Base-by-base conservation (phyloP, 64 coral and sea anemone genomes). In the Actinia tenebrosa region DNA sequence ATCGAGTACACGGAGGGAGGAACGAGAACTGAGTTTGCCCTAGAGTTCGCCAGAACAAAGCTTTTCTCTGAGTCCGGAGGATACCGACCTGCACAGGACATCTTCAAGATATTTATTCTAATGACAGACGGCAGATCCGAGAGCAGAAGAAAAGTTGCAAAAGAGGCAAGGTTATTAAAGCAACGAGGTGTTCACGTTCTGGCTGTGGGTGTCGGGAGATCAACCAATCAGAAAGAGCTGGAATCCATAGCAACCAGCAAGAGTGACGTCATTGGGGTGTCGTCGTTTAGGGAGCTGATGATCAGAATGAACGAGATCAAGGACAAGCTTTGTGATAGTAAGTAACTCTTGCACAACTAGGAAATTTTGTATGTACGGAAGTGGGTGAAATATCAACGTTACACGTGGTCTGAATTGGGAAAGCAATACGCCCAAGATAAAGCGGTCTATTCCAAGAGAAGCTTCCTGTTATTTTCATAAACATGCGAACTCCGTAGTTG, bases 251-350 rank as follows among this genome's bases (percentile, higher is more conserved):
- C 89, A 71, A 47, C 84, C 10, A 79, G 30, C 25, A 60, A 58
- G 25, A 53, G 56, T 25, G 77, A 87, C 46, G 84, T 91, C 60
- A 86, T 91, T 43, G 78, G 71, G 25, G 84, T 79, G 20, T 9
- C 44, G 19, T 91, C 89, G 79, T 91, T 91, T 44, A 44, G 45
- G 46, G 27, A 77, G 16, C 79, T 91, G 53, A 91, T 81, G 77
- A 91, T 44, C 26, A 87, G 85, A 22, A 86, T 91, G 30, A 50
- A 15, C 55, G 56, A 52, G 45, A 82, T 86, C 15, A 91, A 87
- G 44, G 84, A 91, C 56, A 91, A 63, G 17, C 71, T 91, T 63
- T 91, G 89, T 23, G 89, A 79, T 53, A 86, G 89, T 91, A 53
- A 91, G 89, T 81, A 13, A 82, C n/a, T 52, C 6, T 66, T 66